Base-by-base conservation (phyloP, 2,888 invertebrate species). In the Euplexia lucipara region DNA sequence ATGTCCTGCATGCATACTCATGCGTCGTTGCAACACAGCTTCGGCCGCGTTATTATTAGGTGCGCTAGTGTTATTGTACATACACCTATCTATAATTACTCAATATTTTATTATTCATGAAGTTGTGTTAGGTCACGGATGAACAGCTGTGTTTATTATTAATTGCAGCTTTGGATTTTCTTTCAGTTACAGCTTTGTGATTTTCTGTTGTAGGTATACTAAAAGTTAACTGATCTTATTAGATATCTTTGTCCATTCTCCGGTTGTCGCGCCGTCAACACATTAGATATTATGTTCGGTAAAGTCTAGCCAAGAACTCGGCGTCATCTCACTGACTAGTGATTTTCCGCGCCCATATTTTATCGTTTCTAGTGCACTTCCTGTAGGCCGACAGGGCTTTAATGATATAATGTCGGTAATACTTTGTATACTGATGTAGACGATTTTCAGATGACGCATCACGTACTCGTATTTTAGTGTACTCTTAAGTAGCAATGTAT, bases 1-100 rank as follows among this genome's bases (percentile, higher is more conserved):
- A 69, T 78, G 64, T 75, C 68, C 64, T 70, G 75, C 78, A 81
- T 70, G 75, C 78, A 81, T 81, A 54, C 61, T 70, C 59, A 34
- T 32, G 39, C 39, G 10, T 3, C 60, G 34, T 77, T 74, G 78
- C 74, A 74, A 65, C 74, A 77, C 73, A 77, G 66, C 52, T 77
- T 77, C 22, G 26, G 45, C 37, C 22, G 37, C 56, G 56, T 49
- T 74, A 77, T 77, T 77, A 77, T 77, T 74, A 74, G 72, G 18
- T 52, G 44, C 63, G 49, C 52, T 57, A 44, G 37, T 76, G 39
- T 62, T 60, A 60, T 60, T 71, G 35, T 57, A 45, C 26, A 52
- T 51, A 58, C 37, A 77, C 6, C 22, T 51, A 16, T 57, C 22
- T 51, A 16, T 57, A 54, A 54, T 77, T 60, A 65, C 26, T 74